Conservation (phyloP, 2,113 vertebrate species). For the Gulo gulo region DNA sequence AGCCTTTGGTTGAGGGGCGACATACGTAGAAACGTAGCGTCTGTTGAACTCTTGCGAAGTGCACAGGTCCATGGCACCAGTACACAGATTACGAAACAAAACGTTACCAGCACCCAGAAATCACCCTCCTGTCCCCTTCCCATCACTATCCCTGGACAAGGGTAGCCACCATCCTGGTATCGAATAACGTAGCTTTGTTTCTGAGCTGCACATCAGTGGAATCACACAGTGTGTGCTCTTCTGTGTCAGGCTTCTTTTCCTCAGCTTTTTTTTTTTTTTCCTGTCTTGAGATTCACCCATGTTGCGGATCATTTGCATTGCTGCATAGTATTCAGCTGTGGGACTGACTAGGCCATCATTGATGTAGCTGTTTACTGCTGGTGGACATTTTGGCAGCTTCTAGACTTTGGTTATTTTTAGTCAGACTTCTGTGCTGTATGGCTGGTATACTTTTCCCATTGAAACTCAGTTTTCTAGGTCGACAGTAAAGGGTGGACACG, state of each 20-base stretch:
- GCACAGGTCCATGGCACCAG: not conserved
- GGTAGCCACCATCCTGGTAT: not conserved
- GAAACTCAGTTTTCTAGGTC: not conserved
- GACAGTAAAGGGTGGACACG: not conserved
- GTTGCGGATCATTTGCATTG: not conserved
- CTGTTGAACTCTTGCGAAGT: not conserved
- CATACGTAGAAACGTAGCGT: not conserved
- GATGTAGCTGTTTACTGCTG: not conserved
- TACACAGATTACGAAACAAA: not conserved
- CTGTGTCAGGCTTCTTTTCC: not conserved
- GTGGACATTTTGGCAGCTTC: not conserved
- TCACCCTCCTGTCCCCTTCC: not conserved
- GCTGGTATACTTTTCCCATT: not conserved
- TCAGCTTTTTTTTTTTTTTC: too few relatives aligned
- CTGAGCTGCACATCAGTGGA: not conserved
- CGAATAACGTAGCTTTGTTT: not conserved
- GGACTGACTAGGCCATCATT: not conserved
- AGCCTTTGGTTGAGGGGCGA: not conserved
- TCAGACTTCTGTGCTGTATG: not conserved
- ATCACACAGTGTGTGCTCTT: not conserved
- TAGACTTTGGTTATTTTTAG: constrained; percentile 1
- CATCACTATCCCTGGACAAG: not conserved
- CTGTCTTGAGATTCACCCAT: not conserved
- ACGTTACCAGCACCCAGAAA: not conserved
- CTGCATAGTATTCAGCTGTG: not conserved